These are phyloP conservation scores for Calyptomena viridis DNA, from an alignment of 2,113 vertebrate species.

Conservation along the genomic window DNA sequence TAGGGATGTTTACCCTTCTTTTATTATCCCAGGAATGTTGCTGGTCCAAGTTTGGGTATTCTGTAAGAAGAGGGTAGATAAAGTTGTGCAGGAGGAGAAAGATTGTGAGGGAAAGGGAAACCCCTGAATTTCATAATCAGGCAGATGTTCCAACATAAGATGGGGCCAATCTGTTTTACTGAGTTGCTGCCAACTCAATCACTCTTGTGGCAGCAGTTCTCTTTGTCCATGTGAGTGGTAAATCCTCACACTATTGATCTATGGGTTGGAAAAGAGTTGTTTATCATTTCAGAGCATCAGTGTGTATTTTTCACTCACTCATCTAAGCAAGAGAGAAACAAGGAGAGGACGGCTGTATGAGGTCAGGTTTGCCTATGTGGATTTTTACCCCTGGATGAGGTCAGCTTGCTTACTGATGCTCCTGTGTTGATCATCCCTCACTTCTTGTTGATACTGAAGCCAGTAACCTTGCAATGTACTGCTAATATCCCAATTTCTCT, in stretches of 20 bases:
- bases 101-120: not conserved
- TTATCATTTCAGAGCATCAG: not conserved
- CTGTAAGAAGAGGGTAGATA: not conserved
- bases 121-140: not conserved
- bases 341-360: not conserved
- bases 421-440: not conserved
- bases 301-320: not conserved
- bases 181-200: not conserved
- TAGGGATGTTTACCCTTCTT: not conserved
- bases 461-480: not conserved
- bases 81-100: not conserved
- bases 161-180: not conserved
- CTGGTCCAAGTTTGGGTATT: not conserved
- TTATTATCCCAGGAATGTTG: not conserved
- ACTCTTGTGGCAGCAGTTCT: not conserved
- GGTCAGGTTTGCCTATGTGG: accelerated
- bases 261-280: not conserved
- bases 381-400: not conserved
- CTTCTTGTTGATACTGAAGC: not conserved
- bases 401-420: not conserved
- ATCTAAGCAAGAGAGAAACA: not conserved
- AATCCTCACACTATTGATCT: not conserved
- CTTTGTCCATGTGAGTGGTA: not conserved
- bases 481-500: not conserved
- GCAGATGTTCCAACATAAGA: not conserved